phyloP scores from a whole-genome alignment of 2,888 invertebrate genomes.

The Andrena minutula region DNA sequence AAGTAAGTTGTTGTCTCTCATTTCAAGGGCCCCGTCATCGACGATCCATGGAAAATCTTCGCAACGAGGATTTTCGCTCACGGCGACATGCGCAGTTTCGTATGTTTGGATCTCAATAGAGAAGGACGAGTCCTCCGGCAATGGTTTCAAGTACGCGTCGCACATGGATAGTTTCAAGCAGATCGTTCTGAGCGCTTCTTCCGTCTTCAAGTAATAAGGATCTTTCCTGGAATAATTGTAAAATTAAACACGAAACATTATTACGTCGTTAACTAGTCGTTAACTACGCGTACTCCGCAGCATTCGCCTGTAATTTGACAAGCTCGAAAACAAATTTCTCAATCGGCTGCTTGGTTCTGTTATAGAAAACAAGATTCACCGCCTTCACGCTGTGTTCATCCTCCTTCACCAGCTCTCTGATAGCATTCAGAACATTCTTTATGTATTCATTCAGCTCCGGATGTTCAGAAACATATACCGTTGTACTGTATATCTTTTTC shows the following conservation, averaged over 20 bases:
- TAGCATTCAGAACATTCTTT: slow-evolving; percentile 74
- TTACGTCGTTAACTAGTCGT: neutral
- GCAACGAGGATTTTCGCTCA: slow-evolving; percentile 86
- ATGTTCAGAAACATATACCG: slow-evolving; percentile 88
- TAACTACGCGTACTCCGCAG: slow-evolving; percentile 75
- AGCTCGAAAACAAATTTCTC: slow-evolving; percentile 86
- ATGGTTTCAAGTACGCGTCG: slow-evolving; percentile 85
- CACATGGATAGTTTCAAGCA: slow-evolving; percentile 87
- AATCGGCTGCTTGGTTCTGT: slow-evolving; percentile 83
- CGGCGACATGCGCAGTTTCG: slow-evolving; percentile 87
- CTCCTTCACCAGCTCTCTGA: slow-evolving; percentile 84
- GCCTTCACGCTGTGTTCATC: slow-evolving; percentile 86
- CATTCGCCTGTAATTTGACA: slow-evolving; percentile 71
- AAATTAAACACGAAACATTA: neutral
- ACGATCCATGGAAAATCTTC: slow-evolving; percentile 86
- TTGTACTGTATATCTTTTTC: slow-evolving; percentile 88
- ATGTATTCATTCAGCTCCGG: slow-evolving; percentile 88
- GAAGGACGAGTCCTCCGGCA: slow-evolving; percentile 87
- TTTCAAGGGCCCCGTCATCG: slow-evolving; percentile 73
- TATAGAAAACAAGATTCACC: slow-evolving; percentile 86
- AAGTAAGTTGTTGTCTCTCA: slow-evolving; percentile 81
- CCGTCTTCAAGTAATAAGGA: slow-evolving; percentile 88
- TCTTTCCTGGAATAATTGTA: slow-evolving; percentile 83
- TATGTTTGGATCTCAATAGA: slow-evolving; percentile 87
- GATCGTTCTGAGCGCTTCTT: slow-evolving; percentile 88